Base-by-base conservation (phyloP, 2,888 invertebrate species). In the Netelia melanura region DNA sequence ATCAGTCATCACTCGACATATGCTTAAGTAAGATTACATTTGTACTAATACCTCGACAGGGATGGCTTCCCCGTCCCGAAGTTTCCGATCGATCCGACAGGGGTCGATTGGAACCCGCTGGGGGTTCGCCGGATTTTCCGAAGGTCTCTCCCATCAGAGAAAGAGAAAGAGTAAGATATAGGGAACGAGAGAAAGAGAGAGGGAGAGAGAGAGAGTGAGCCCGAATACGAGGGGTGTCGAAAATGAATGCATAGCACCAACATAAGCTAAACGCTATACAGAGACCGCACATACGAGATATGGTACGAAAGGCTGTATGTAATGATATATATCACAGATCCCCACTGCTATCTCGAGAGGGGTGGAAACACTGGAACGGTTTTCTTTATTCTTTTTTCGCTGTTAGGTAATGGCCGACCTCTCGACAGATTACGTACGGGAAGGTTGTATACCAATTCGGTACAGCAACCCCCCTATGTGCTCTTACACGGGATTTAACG, bases 11-110 rank as follows among this genome's bases (percentile, higher is more conserved):
- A 90, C 90, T 43, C 89, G 90, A 92, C 93, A 93, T 93, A 93
- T 93, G 93, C 91, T 92, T 92, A 91, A 92, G 91, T 91, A 92
- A 93, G 93, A 93, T 93, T 93, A 93, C 93, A 92, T 92, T 92
- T 91, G 91, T 92, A 90, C 90, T 92, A 93, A 93, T 93, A 90
- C 89, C 87, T 85, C 82, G 52, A 76, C 80, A 77, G 44, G 77
- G 77, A 72, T 79, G 80, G 72, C 74, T 80, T 52, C 52, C 70
- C 70, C 71, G 8, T 3, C 25, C 44, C 43, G 54, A 14, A 25
- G 58, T 17, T 52, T 64, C 62, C 56, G 44, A 30, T 68, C 65
- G 23, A 56, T 6, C 38, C 52, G 85, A 64, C 77, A 62, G 65
- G 65, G 71, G 81, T 70, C 52, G 67, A 81, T 76, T 61, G 65